Conservation (phyloP, 2,888 invertebrate species). For the Eupeodes luniger region DNA sequence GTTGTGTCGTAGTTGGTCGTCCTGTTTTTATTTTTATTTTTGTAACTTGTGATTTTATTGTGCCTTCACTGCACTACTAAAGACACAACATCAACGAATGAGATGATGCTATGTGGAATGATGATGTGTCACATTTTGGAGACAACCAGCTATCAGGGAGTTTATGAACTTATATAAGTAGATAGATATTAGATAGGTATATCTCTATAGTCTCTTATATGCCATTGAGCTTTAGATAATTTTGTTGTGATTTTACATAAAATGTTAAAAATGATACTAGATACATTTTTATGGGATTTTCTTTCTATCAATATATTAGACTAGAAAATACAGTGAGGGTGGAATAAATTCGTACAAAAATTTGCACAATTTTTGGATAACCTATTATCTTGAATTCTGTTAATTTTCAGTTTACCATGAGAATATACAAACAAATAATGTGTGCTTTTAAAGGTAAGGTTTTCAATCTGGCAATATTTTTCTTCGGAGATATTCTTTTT, state of each 20-base stretch:
- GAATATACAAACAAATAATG: too few species aligned
- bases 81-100: constrained; percentile 17
- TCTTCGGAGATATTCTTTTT: too few species aligned
- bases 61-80: neutral
- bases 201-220: neutral
- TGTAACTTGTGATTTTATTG: constrained; percentile 6
- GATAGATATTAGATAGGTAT: too few species aligned
- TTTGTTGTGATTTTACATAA: constrained; percentile 15
- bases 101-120: neutral
- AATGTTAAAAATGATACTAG: constrained; percentile 24
- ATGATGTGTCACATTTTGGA: constrained; percentile 19
- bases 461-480: too few species aligned
- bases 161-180: neutral
- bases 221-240: constrained; percentile 3
- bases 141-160: constrained; percentile 1
- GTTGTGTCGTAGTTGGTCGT: neutral
- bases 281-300: constrained; percentile 30
- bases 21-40: neutral
- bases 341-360: neutral
- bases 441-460: too few species aligned
- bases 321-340: neutral
- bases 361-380: neutral
- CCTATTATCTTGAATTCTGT: too few species aligned
- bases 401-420: too few species aligned
- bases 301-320: constrained; percentile 2